Percentiles rank a stretch among this genome's conserved stretches.
Conservation (phyloP, 2,113 vertebrate species). For the Brachyistius frenatus region DNA sequence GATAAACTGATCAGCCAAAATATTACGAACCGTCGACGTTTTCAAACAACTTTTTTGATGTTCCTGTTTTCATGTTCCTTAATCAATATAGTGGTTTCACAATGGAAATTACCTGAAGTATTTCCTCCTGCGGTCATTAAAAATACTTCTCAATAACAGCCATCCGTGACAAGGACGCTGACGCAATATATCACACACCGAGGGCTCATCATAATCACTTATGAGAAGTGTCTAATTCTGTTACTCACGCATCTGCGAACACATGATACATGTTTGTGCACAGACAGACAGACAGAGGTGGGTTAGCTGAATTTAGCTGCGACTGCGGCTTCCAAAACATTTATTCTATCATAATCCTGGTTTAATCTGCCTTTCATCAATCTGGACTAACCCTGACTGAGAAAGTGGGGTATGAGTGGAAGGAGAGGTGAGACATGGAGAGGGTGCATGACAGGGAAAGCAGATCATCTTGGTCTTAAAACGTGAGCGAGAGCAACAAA, state of each 20-base stretch:
- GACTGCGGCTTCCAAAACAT: slow-evolving; percentile 45
- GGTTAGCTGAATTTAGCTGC: slow-evolving; percentile 46
- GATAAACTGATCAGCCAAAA: too few species aligned
- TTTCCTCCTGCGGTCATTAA: slow-evolving; percentile 2
- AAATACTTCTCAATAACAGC: neutral
- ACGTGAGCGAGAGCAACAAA: slow-evolving; percentile 8
- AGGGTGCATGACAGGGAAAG: neutral
- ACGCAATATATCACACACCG: slow-evolving; percentile 1
- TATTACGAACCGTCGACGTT: too few species aligned
- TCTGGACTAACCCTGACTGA: slow-evolving; percentile 45
- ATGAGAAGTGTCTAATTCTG: slow-evolving; percentile 1
- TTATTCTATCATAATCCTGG: slow-evolving; percentile 59
- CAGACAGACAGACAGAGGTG: slow-evolving; percentile 35
- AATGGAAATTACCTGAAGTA: slow-evolving; percentile 3
- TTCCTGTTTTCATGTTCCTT: neutral
- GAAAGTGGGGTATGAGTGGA: slow-evolving; percentile 29
- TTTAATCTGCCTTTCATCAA: slow-evolving; percentile 65
- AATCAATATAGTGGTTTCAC: slow-evolving; percentile 1
- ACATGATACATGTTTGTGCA: slow-evolving; percentile 8
- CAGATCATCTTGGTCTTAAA: slow-evolving; percentile 21
- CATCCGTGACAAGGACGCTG: neutral
- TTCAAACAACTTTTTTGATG: too few species aligned
- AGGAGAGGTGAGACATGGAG: neutral
- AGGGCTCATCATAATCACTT: slow-evolving; percentile 24
- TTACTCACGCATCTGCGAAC: slow-evolving; percentile 21